A percentile compares a stretch with the other conserved stretches of the same genome.
Conservation (phyloP, 2,888 invertebrate genomes). For the Tetranychus truncatus region DNA sequence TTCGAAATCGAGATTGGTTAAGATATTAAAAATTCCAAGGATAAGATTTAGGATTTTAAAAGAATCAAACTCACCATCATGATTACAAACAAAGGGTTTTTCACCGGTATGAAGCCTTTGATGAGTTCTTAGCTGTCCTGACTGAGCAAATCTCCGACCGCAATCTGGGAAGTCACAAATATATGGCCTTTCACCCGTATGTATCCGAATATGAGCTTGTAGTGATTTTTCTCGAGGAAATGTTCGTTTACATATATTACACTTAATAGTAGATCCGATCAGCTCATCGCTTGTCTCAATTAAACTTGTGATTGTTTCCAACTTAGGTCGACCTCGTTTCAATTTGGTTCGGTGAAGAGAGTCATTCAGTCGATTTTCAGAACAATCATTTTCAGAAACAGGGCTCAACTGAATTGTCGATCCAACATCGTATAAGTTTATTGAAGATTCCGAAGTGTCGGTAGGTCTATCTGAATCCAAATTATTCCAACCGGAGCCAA, state of each 20-base stretch:
- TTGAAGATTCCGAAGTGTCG: conserved; percentile 1
- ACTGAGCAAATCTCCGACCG: conserved; percentile 49
- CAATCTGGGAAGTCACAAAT: conserved; percentile 53
- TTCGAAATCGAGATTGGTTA: no score
- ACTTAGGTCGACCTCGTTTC: conserved; percentile 13
- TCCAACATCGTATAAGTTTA: conserved; percentile 5
- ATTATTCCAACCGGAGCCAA: not conserved
- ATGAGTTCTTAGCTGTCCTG: conserved; percentile 57
- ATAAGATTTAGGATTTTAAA: not conserved
- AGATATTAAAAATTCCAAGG: not conserved
- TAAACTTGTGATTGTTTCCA: conserved; percentile 11
- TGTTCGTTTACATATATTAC: conserved; percentile 48
- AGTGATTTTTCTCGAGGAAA: conserved; percentile 57
- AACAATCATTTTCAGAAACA: not conserved
- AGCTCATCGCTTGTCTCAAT: not conserved
- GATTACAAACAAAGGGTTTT: conserved; percentile 50
- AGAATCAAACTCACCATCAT: conserved; percentile 9
- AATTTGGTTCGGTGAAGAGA: not conserved
- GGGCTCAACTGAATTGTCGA: conserved; percentile 3
- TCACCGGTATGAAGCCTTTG: conserved; percentile 56
- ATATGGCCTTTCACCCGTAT: conserved; percentile 50
- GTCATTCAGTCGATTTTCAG: not conserved
- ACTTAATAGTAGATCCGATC: conserved; percentile 42
- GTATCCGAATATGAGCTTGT: conserved; percentile 42
- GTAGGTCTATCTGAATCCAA: not conserved